These are phyloP conservation scores for Cygnus olor DNA, from an alignment of 2,797 vertebrate genomes.

Conservation along the genomic window DNA sequence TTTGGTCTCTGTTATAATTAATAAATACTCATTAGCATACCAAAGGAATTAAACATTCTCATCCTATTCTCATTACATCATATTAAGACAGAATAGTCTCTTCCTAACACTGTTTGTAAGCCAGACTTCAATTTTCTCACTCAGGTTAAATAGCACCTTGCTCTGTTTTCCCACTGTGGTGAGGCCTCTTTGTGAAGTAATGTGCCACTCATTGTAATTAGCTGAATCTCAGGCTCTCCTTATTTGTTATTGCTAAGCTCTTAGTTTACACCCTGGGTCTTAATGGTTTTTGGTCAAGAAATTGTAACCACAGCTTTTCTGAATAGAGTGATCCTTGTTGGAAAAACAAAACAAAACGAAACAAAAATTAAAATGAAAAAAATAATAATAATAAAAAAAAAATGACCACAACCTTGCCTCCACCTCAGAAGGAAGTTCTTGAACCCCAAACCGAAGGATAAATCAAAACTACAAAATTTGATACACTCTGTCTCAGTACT, in stretches of 20 bases:
- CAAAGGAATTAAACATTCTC: not conserved
- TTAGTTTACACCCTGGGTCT: not conserved
- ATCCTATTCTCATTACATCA: not conserved
- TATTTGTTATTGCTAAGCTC: not conserved
- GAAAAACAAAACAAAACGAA: not conserved
- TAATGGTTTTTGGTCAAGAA: not conserved
- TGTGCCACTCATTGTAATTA: rapidly evolving
- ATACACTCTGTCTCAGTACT: not conserved
- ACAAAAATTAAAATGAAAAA: too few species aligned
- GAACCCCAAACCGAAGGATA: rapidly evolving
- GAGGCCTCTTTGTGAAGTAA: not conserved
- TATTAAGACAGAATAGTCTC: not conserved
- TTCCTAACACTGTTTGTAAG: not conserved
- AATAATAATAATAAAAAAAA: too few species aligned
- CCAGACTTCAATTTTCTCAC: not conserved
- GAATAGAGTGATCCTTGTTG: too few species aligned
- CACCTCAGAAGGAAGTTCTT: not conserved
- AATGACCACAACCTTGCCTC: not conserved
- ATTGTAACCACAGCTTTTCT: not conserved
- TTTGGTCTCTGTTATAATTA: not conserved
- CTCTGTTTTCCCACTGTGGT: not conserved
- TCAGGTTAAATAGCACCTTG: not conserved
- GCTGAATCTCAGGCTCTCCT: not conserved
- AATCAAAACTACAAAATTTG: not conserved
- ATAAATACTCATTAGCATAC: not conserved